Conservation (phyloP, 1,140 invertebrate genomes). For the Diorhabda elongata region DNA sequence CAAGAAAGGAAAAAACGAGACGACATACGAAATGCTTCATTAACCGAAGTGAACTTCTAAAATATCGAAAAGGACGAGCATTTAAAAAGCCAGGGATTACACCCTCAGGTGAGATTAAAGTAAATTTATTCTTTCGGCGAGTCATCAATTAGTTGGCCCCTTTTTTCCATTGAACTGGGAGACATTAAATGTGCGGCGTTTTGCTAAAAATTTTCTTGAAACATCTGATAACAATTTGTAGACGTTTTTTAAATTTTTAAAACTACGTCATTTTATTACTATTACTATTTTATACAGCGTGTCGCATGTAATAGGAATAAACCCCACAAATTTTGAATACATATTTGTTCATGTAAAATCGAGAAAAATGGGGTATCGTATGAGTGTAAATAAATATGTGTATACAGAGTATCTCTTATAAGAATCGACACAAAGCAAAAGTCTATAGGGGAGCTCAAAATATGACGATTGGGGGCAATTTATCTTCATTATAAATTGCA, state of each 20-base stretch:
- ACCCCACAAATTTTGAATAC: too few species aligned
- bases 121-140: conserved; percentile 26
- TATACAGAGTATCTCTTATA: too few species aligned
- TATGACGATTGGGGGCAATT: too few species aligned
- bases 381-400: too few species aligned
- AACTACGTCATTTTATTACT: too few species aligned
- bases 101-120: conserved; percentile 29
- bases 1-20: not conserved
- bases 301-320: too few species aligned
- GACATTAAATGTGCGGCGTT: conserved; percentile 17
- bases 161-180: conserved; percentile 29
- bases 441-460: too few species aligned
- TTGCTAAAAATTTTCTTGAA: conserved; percentile 21
- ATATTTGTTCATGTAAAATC: too few species aligned
- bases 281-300: too few species aligned
- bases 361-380: too few species aligned
- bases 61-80: conserved; percentile 24
- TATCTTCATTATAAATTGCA: too few species aligned
- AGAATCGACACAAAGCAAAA: too few species aligned
- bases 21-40: conserved; percentile 17
- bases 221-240: conserved; percentile 38
- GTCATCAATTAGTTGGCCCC: conserved; percentile 25
- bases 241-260: conserved; percentile 29
- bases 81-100: conserved; percentile 21
- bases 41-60: conserved; percentile 26